Conservation (phyloP, 2,888 invertebrate species). For the Pterostichus madidus region DNA sequence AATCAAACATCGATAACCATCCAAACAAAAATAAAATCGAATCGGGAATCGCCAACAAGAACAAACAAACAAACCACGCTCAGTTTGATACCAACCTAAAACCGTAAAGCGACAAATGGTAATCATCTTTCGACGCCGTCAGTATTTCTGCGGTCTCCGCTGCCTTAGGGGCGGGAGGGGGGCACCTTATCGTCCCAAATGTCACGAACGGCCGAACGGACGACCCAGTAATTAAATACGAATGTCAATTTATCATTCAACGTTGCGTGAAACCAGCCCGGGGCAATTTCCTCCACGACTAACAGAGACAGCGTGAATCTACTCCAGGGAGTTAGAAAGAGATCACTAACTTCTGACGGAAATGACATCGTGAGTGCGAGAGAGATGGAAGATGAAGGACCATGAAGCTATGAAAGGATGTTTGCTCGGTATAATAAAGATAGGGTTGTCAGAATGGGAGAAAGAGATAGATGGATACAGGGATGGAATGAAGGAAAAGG, state of each 20-base stretch:
- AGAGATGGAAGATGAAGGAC: slow-evolving; percentile 2
- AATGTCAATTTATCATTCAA: slow-evolving; percentile 66
- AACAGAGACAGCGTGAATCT: neutral
- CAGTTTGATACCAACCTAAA: neutral
- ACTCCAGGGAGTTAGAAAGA: slow-evolving; percentile 5
- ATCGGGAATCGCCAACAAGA: neutral
- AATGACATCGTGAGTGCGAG: neutral
- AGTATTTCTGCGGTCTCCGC: neutral
- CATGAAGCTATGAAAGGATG: slow-evolving; percentile 39
- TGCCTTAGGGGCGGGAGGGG: neutral
- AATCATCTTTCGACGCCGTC: slow-evolving; percentile 10
- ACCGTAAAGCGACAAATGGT: neutral
- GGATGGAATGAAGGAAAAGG: neutral
- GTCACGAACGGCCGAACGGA: slow-evolving; percentile 34
- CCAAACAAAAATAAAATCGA: neutral
- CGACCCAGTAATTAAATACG: slow-evolving; percentile 63
- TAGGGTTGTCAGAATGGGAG: slow-evolving; percentile 1
- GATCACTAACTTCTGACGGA: neutral
- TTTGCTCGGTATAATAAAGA: slow-evolving; percentile 36
- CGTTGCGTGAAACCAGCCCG: slow-evolving; percentile 64
- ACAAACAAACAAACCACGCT: slow-evolving; percentile 10
- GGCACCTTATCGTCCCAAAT: slow-evolving; percentile 45
- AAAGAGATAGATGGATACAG: too few species aligned
- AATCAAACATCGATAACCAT: neutral
- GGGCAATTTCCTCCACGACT: slow-evolving; percentile 54